Base-by-base conservation (phyloP, 2,888 invertebrate genomes). In the Flexamia atlantica region DNA sequence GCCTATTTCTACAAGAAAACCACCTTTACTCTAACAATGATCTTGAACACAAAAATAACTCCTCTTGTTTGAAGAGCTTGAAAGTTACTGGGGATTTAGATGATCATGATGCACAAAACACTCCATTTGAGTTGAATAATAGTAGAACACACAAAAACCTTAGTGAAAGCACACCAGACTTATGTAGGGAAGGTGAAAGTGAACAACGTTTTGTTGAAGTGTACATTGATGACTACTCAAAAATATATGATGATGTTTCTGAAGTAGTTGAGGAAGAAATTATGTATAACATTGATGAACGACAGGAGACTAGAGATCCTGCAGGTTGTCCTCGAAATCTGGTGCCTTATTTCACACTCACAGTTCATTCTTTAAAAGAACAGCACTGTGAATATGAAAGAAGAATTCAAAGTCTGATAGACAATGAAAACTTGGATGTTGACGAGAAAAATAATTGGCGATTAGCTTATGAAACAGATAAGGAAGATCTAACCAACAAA, bases 141-240 rank as follows among this genome's bases (percentile, higher is more conserved):
- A 36, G 36, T 36, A 4, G 9, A 36, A 36, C 36, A 4, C 4
- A 36, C 5, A 36, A 9, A 9, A 9, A 36, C 36, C 36, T 9
- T 7, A 9, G 9, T 36, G 36, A 36, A 36, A 36, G 36, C 9
- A 36, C 9, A 7, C 4, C 36, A 36, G 36, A 9, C 36, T 7
- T 50, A 10, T 60, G 25, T 23, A 12, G 5, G 4, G 28, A 10
- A 28, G 60, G 23, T 12, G 60, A 60, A 60, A 60, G 28, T 28
- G 23, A 28, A 12, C 2, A 28, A 60, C 23, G 60, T 2, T 60
- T 23, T 25, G 60, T 32, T 68, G 68, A 32, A 32, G n/a, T 17
- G 32, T 68, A 68, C 32, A 68, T 68, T n/a, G 68, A 68, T 30
- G 68, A 68, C 25, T 68, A 68, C 30, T 68, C 68, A 17, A 30